Evolutionary conservation across 2,113 vertebrate genomes (phyloP).

Genomic region (Malurus alboscapulatus): DNA sequence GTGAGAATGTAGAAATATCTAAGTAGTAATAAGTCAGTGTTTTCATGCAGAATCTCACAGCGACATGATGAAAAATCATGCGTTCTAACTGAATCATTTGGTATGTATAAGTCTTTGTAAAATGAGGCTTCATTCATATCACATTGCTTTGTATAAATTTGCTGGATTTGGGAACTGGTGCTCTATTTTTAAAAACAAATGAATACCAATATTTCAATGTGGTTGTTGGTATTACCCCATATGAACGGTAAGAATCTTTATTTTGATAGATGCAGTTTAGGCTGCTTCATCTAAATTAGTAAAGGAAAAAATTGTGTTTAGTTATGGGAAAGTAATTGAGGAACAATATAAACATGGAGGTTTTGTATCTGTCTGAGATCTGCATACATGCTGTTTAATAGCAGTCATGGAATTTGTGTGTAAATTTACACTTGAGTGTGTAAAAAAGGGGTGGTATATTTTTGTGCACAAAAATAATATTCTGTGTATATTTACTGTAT

Average conservation of each 20-base stretch:
- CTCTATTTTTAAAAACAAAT: neutral
- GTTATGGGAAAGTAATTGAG: neutral
- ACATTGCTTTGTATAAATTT: neutral
- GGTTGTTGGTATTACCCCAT: neutral
- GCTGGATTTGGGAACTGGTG: neutral
- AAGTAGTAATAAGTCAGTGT: neutral
- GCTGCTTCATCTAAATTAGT: neutral
- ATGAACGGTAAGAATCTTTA: neutral
- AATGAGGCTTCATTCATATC: neutral
- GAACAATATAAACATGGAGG: neutral
- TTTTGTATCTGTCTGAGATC: neutral
- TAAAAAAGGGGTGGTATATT: neutral
- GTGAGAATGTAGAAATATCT: neutral
- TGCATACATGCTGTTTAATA: neutral
- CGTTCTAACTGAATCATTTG: neutral
- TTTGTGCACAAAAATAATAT: neutral
- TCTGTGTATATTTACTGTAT: neutral
- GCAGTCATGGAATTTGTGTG: neutral
- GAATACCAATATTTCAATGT: neutral
- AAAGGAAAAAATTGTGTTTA: neutral
- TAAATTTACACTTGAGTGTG: neutral
- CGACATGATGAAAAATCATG: neutral
- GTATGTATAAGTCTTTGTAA: neutral
- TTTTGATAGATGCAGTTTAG: neutral
- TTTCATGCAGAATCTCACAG: slow-evolving; percentile 1